A percentile compares a stretch with the other conserved stretches of the same genome.
phyloP scores from a whole-genome alignment of 2,113 vertebrate genomes.

The Todiramphus saurophagus region DNA sequence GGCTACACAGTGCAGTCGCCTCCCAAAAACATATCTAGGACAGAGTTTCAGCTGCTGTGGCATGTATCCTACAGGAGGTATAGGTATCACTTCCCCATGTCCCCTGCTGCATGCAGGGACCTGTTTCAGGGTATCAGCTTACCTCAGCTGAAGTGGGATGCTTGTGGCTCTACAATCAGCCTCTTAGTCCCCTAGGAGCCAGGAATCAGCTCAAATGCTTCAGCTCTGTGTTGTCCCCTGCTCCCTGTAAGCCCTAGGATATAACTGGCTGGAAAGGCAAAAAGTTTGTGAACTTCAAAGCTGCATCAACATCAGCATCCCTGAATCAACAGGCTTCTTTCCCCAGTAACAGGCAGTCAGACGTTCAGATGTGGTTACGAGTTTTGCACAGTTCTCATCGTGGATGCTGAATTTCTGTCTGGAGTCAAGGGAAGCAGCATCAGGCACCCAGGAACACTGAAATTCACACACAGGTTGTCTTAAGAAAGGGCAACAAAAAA shows the following conservation, averaged over 20 bases:
- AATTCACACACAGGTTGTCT: background rate
- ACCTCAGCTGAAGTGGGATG: background rate
- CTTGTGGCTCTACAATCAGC: background rate
- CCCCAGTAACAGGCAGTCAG: background rate
- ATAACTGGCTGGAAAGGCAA: background rate
- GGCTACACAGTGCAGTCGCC: background rate
- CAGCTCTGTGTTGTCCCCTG: background rate
- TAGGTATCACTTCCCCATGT: background rate
- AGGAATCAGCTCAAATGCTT: background rate
- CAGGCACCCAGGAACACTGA: background rate
- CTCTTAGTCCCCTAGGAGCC: background rate
- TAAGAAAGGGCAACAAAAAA: background rate
- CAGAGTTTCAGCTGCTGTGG: background rate
- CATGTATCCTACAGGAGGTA: background rate
- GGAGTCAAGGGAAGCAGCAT: background rate
- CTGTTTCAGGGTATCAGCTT: background rate
- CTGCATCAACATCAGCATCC: accelerated
- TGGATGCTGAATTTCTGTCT: background rate
- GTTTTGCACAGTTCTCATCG: background rate
- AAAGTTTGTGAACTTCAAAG: background rate
- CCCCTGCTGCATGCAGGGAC: accelerated
- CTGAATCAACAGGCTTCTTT: background rate
- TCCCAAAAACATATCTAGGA: background rate
- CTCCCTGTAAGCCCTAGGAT: background rate
- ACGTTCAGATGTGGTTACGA: background rate